These are phyloP conservation scores for Bibio marci DNA, from an alignment of 2,888 invertebrate genomes.

Conservation along the genomic window DNA sequence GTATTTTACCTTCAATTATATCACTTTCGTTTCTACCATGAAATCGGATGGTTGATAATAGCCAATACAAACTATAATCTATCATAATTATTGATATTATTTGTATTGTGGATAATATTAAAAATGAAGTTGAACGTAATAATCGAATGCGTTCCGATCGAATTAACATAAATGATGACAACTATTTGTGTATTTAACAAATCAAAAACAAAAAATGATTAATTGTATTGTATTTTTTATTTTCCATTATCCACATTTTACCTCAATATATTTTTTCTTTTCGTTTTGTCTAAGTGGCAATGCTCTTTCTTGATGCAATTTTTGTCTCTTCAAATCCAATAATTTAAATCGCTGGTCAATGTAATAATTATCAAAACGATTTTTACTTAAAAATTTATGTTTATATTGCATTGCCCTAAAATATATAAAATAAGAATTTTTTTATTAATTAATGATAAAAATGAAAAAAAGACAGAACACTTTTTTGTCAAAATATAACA, in stretches of 20 bases:
- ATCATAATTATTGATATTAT: constrained; percentile 52
- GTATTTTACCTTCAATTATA: constrained; percentile 28
- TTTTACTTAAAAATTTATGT: constrained; percentile 48
- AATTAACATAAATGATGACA: constrained; percentile 19
- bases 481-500: too few relatives aligned
- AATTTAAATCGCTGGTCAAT: constrained; percentile 21
- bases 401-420: constrained; percentile 52
- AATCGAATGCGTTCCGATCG: constrained; percentile 16
- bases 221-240: not conserved
- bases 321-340: constrained; percentile 40
- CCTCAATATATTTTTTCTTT: constrained; percentile 40
- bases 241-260: constrained; percentile 18
- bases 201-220: not conserved
- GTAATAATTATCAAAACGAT: constrained; percentile 54
- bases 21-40: constrained; percentile 32
- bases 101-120: constrained; percentile 50
- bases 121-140: constrained; percentile 30
- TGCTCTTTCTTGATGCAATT: constrained; percentile 44
- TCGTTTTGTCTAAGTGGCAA: constrained; percentile 29
- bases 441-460: too few relatives aligned
- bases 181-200: constrained; percentile 13
- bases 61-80: constrained; percentile 66
- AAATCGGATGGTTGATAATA: constrained; percentile 37
- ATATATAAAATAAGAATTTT: constrained; percentile 8
- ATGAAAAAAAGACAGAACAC: too few relatives aligned